A percentile compares a stretch with the other conserved stretches of the same genome.
phyloP scores from a whole-genome alignment of 2,113 vertebrate species.

The Balaenoptera acutorostrata region DNA sequence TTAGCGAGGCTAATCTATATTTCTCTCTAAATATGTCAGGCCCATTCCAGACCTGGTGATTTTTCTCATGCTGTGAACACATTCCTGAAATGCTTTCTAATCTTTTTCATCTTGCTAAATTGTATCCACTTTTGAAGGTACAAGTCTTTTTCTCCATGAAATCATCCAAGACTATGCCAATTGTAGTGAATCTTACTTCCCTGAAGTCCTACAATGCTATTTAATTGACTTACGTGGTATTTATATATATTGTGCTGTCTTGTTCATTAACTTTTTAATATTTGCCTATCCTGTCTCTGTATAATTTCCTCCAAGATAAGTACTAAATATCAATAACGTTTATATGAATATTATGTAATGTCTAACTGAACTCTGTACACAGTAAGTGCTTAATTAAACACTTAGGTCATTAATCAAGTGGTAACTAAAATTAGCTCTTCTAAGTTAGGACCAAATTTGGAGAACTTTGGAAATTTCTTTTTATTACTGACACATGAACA shows the following conservation, averaged over 20 bases:
- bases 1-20: not conserved
- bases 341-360: not conserved
- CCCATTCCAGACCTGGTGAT: not conserved
- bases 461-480: not conserved
- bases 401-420: not conserved
- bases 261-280: slow-evolving; percentile 23
- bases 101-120: not conserved
- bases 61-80: not conserved
- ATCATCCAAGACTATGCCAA: not conserved
- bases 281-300: not conserved
- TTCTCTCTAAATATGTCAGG: not conserved
- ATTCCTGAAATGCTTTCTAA: not conserved
- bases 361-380: not conserved
- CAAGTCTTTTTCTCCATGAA: not conserved
- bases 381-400: slow-evolving; percentile 37
- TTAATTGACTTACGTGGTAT: not conserved
- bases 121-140: not conserved
- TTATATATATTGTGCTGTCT: not conserved
- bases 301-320: not conserved
- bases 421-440: not conserved
- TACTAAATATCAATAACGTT: not conserved
- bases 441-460: not conserved
- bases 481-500: not conserved
- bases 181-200: not conserved
- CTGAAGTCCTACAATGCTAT: not conserved